Conservation (phyloP, 2,888 invertebrate genomes). For the Tyria jacobaeae region DNA sequence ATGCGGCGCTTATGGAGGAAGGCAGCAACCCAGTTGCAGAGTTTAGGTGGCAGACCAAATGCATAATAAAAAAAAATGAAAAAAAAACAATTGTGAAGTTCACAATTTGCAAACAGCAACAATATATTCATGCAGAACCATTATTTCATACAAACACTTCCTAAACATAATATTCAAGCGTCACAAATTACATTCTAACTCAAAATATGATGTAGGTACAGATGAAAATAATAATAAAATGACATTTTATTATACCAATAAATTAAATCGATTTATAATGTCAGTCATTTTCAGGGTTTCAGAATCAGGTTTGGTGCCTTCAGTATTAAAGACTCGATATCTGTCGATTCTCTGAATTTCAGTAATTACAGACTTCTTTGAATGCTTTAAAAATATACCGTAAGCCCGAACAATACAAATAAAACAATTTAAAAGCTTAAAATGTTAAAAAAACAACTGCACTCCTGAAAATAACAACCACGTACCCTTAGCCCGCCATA, state of each 20-base stretch:
- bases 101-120: constrained; percentile 33
- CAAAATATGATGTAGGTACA: constrained; percentile 18
- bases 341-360: not conserved
- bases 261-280: constrained; percentile 9
- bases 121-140: constrained; percentile 49
- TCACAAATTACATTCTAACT: constrained; percentile 45
- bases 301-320: constrained; percentile 6
- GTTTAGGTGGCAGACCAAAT: no score
- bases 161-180: constrained; percentile 40
- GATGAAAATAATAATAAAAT: constrained; percentile 8
- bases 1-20: no score
- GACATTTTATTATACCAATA: not conserved
- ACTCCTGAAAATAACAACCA: no score
- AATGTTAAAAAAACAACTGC: no score
- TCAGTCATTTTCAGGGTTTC: constrained; percentile 11
- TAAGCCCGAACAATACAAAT: not conserved
- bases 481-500: no score
- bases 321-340: not conserved
- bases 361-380: not conserved
- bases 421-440: no score
- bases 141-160: constrained; percentile 48
- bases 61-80: not conserved
- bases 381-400: no score
- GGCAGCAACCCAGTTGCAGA: no score
- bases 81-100: constrained; percentile 13